phyloP scores from a whole-genome alignment of 2,888 invertebrate genomes.

The Harpalus rufipes region DNA sequence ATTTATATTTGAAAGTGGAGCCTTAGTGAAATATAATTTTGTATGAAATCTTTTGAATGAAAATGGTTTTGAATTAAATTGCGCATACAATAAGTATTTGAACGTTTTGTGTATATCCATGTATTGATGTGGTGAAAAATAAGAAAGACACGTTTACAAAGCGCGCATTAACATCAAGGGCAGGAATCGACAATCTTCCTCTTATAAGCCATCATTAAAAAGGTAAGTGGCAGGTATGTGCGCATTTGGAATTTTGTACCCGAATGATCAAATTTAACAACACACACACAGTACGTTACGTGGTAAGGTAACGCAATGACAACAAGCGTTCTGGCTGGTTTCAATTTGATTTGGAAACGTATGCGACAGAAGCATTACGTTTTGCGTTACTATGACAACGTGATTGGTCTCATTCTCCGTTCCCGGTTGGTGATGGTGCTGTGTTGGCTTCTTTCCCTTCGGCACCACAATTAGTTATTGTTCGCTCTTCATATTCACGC shows the following conservation, averaged over 20 bases:
- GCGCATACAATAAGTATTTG: no score
- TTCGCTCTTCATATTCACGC: slow-evolving; percentile 52
- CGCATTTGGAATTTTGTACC: slow-evolving; percentile 53
- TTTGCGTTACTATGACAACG: slow-evolving; percentile 70
- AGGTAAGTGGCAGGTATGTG: slow-evolving; percentile 5
- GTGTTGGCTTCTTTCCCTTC: slow-evolving; percentile 69
- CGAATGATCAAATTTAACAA: slow-evolving; percentile 57
- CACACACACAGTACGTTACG: background rate
- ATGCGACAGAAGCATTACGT: slow-evolving; percentile 71
- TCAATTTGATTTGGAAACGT: slow-evolving; percentile 55
- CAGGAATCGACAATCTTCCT: slow-evolving; percentile 1
- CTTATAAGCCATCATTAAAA: slow-evolving; percentile 47
- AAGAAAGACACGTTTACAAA: slow-evolving; percentile 2
- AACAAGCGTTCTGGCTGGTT: slow-evolving; percentile 32
- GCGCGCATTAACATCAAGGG: slow-evolving; percentile 32
- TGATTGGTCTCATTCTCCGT: slow-evolving; percentile 71
- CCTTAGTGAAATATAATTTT: no score
- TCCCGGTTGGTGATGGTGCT: slow-evolving; percentile 61
- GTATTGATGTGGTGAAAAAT: slow-evolving; percentile 2
- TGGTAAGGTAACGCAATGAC: slow-evolving; percentile 18
- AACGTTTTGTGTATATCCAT: background rate
- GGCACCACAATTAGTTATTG: slow-evolving; percentile 64
- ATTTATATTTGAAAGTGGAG: no score
- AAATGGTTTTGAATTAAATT: background rate
- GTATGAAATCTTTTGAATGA: background rate